A percentile compares a stretch with the other conserved stretches of the same genome.
Conservation (phyloP, 1,140 invertebrate species). For the Philaenus spumarius region DNA sequence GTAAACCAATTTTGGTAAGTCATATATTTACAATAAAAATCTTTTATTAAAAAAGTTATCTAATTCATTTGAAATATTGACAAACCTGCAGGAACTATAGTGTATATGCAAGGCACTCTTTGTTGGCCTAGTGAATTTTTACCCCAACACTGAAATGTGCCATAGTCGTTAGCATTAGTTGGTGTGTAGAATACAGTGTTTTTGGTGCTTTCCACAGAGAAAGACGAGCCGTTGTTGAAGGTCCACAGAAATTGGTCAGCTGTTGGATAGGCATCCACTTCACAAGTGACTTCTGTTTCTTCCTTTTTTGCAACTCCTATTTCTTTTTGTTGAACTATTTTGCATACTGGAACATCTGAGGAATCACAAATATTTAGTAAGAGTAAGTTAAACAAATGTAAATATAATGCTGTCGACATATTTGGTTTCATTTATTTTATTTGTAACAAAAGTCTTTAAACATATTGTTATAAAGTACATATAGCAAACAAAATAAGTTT, state of each 20-base stretch:
- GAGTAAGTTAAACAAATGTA: neutral
- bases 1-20: no score
- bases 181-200: no score
- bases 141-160: no score
- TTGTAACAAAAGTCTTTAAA: neutral
- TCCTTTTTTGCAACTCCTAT: conserved; percentile 75
- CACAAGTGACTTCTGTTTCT: conserved; percentile 65
- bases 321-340: conserved; percentile 53
- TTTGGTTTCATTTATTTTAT: neutral
- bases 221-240: conserved; percentile 61
- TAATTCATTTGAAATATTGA: no score
- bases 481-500: neutral
- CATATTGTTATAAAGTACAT: neutral
- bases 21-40: no score
- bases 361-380: conserved; percentile 14
- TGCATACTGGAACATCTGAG: conserved; percentile 63
- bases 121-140: no score
- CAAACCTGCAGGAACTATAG: no score
- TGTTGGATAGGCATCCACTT: conserved; percentile 76
- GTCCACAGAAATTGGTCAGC: conserved; percentile 65
- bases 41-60: no score
- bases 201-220: neutral
- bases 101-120: no score
- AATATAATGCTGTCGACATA: neutral
- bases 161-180: no score